Evolutionary conservation across 2,797 vertebrate species (phyloP).

Genomic region (Pseudochirops corinnae): DNA sequence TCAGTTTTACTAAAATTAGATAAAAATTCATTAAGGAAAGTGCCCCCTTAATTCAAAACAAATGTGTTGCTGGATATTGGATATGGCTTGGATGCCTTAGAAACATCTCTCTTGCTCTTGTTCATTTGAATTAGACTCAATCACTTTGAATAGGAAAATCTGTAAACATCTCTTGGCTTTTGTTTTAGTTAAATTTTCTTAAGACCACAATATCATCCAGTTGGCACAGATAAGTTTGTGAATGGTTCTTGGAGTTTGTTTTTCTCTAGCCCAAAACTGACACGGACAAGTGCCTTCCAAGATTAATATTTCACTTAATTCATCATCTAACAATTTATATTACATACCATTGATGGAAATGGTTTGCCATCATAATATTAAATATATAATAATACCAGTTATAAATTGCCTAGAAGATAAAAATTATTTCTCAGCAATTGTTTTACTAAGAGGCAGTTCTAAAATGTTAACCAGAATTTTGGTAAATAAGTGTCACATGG

Average conservation of each 20-base stretch:
- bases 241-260: slow-evolving; percentile 30
- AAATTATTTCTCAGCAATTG: slow-evolving; percentile 75
- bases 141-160: slow-evolving; percentile 70
- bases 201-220: neutral
- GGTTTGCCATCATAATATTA: slow-evolving; percentile 72
- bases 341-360: slow-evolving; percentile 58
- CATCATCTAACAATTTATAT: slow-evolving; percentile 62
- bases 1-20: slow-evolving; percentile 75
- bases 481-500: slow-evolving; percentile 75
- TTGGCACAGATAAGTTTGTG: slow-evolving; percentile 55
- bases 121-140: slow-evolving; percentile 65
- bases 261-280: slow-evolving; percentile 61
- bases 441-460: slow-evolving; percentile 75
- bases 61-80: slow-evolving; percentile 75
- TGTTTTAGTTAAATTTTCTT: slow-evolving; percentile 52
- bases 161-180: slow-evolving; percentile 66
- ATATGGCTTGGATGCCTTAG: slow-evolving; percentile 53
- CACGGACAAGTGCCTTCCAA: slow-evolving; percentile 65
- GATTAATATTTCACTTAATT: slow-evolving; percentile 71
- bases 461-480: slow-evolving; percentile 69
- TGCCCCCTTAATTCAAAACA: slow-evolving; percentile 78
- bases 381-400: slow-evolving; percentile 71
- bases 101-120: slow-evolving; percentile 56
- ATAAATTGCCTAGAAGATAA: slow-evolving; percentile 76
- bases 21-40: slow-evolving; percentile 78